Evolutionary conservation across 2,797 vertebrate species (phyloP), one percentile per base, ranked within the genome.

Genomic region (Semotilus atromaculatus): DNA sequence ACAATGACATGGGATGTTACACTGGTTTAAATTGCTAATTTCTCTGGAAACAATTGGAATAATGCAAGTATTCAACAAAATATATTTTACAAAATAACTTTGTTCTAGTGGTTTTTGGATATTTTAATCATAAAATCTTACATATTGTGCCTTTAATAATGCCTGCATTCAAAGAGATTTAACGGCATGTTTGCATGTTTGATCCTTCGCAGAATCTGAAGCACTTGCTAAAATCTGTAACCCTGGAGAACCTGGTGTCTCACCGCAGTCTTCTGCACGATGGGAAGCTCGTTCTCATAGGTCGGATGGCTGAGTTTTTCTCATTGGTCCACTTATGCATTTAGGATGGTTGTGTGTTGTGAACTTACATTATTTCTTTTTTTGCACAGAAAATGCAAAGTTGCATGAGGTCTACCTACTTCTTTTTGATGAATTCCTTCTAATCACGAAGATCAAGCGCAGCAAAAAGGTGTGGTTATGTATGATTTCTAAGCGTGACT

Each of bases 391-490:
- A 85, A 96, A 95, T 81, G 91, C 96, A n/a, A 97, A 97, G 93
- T 92, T 96, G 87, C 90, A 95, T 7, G 96, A 97, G 0, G 95
- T 96, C 77, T 97, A 96, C 85, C 88, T 99, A 84, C 97, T 99
- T 92, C 95, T 99, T 86, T 99, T 98, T 5, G 92, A 97, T 29
- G 97, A 98, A 93, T 97, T 99, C 90, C 93, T 99, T 83, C 93
- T 98, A 86, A 96, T 98, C 91, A 98, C 96, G 31, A 98, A 97
- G 95, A 95, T 95, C 43, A 98, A 97, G 92, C 92, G 92, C 71
- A 97, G 91, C 93, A 98, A 97, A 94, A 98, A 97, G 96, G 96
- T 97, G 67, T 8, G 43, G 51, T 94, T 94, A 14, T 80, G 70
- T 62, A 80, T 74, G 34, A 34, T 19, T 34, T 58, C 66, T 6